A percentile compares a stretch with the other conserved stretches of the same genome.
Evolutionary conservation across 2,888 invertebrate genomes (phyloP).

Genomic region (Pseudanteris insignis): DNA sequence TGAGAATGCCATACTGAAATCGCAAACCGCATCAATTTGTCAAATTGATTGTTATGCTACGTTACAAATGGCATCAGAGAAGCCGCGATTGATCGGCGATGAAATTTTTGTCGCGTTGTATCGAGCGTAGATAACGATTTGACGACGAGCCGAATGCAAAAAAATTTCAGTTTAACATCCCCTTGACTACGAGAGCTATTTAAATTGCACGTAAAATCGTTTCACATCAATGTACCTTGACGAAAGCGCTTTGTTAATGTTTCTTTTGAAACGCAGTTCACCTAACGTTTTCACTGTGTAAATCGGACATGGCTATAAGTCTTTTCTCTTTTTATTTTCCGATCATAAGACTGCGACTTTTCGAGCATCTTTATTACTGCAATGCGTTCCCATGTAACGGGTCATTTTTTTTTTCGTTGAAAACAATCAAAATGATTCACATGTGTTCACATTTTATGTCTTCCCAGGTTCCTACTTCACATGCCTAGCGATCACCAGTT

Average conservation of each 20-base stretch:
- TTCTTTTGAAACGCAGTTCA: slow-evolving; percentile 30
- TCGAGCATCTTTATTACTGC: slow-evolving; percentile 19
- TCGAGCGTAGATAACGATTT: too few species aligned
- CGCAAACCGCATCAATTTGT: too few species aligned
- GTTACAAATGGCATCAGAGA: too few species aligned
- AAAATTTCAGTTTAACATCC: slow-evolving; percentile 19
- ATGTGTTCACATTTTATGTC: slow-evolving; percentile 30
- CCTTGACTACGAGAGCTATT: slow-evolving; percentile 6
- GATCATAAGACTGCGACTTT: slow-evolving; percentile 27
- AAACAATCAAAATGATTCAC: slow-evolving; percentile 4
- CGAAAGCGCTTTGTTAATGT: slow-evolving; percentile 35
- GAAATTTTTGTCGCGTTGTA: too few species aligned
- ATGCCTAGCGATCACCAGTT: slow-evolving; percentile 21
- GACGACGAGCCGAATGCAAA: too few species aligned
- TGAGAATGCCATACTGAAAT: too few species aligned
- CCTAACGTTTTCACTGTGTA: slow-evolving; percentile 28
- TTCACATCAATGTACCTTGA: slow-evolving; percentile 31
- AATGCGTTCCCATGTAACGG: slow-evolving; percentile 14
- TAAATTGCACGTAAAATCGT: slow-evolving; percentile 10
- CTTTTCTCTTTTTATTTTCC: slow-evolving; percentile 18
- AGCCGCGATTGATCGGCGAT: too few species aligned
- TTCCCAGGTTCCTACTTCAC: slow-evolving; percentile 3
- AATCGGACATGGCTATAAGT: slow-evolving; percentile 32
- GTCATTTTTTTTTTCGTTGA: slow-evolving; percentile 16
- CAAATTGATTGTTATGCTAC: too few species aligned